A percentile compares a stretch with the other conserved stretches of the same genome.
Evolutionary conservation across 2,888 invertebrate genomes (phyloP).

Genomic region (Mycalesis mineus): DNA sequence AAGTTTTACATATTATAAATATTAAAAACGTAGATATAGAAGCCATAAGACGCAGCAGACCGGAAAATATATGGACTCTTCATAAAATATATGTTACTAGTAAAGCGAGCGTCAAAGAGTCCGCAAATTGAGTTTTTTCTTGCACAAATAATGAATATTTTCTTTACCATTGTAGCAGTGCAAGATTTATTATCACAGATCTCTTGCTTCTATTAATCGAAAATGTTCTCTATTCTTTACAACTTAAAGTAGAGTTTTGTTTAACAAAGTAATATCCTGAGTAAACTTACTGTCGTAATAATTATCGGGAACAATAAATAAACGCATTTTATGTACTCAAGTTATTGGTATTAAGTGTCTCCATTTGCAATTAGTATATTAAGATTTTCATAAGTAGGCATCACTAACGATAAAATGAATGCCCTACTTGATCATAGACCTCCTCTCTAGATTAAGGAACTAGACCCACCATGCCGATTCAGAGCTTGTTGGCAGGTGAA

Average conservation of each 20-base stretch:
- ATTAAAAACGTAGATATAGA: neutral
- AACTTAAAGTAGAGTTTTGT: neutral
- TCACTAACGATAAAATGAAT: too few relatives aligned
- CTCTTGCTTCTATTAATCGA: neutral
- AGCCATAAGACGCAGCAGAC: neutral
- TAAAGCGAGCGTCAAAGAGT: constrained; percentile 12
- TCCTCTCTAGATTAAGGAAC: too few relatives aligned
- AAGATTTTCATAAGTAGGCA: neutral
- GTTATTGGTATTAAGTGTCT: neutral
- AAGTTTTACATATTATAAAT: constrained; percentile 2
- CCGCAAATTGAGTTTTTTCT: constrained; percentile 21
- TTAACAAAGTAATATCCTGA: neutral
- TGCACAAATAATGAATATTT: constrained; percentile 13
- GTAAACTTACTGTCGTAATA: neutral
- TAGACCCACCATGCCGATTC: too few relatives aligned
- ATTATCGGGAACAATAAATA: constrained; percentile 5
- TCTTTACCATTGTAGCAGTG: constrained; percentile 11
- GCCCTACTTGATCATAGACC: too few relatives aligned
- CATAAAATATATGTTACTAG: neutral
- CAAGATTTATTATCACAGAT: constrained; percentile 10
- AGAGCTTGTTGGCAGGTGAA: too few relatives aligned
- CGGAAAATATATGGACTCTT: constrained; percentile 8
- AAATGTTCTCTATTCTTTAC: neutral
- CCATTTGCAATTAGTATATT: neutral
- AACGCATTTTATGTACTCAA: neutral